Percentiles rank a stretch among this genome's conserved stretches.
These are phyloP conservation scores for Thripadectes ignobilis DNA, from an alignment of 2,797 vertebrate species.

Conservation along the genomic window DNA sequence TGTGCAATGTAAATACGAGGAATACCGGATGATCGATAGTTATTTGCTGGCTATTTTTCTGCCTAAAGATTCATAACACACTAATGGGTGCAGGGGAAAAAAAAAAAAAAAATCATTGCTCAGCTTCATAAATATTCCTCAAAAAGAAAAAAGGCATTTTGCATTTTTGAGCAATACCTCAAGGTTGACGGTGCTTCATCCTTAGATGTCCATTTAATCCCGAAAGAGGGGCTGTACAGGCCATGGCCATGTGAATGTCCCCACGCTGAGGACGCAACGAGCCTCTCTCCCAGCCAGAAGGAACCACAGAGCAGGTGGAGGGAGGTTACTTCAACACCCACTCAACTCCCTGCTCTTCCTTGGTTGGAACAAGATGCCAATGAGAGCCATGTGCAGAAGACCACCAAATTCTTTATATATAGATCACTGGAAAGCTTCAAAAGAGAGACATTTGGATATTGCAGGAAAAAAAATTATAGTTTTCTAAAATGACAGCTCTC, in stretches of 20 bases:
- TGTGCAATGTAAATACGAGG: neutral
- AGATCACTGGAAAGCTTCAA: neutral
- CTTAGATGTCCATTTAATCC: neutral
- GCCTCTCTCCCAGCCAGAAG: neutral
- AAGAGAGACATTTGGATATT: neutral
- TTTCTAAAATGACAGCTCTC: neutral
- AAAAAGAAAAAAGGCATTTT: neutral
- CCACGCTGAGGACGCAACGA: neutral
- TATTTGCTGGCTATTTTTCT: slow-evolving; percentile 5
- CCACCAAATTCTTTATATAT: neutral
- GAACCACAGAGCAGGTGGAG: neutral
- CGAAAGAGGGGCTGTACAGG: neutral
- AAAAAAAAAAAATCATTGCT: neutral
- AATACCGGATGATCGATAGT: slow-evolving; percentile 21
- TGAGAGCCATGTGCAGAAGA: neutral
- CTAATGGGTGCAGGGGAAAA: neutral
- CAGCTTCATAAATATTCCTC: neutral
- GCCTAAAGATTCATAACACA: neutral
- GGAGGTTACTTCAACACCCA: neutral
- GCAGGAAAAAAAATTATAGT: neutral
- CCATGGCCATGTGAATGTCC: neutral
- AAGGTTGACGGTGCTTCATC: neutral
- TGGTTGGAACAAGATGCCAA: neutral
- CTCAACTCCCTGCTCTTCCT: neutral
- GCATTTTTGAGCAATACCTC: neutral